phyloP scores from a whole-genome alignment of 2,797 vertebrate genomes.

The Tenualosa thibaudeaui region DNA sequence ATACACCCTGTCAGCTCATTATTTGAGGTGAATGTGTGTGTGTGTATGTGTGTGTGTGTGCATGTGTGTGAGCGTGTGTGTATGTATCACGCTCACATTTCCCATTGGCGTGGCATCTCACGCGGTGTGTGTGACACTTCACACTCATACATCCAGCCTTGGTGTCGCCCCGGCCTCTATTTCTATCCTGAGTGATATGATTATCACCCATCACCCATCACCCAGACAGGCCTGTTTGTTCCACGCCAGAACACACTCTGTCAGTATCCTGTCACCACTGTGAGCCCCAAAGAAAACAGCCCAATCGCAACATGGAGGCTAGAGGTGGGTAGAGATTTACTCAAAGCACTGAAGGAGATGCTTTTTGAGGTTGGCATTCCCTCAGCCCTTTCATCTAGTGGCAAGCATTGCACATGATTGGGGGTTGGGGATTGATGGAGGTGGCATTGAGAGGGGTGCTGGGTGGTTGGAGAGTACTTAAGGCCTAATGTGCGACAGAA shows the following conservation, averaged over 20 bases:
- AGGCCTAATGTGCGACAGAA: background rate
- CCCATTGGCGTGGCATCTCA: conserved; percentile 16
- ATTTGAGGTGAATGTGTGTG: background rate
- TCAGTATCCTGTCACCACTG: conserved; percentile 31
- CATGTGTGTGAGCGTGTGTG: background rate
- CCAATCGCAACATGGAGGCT: too few relatives aligned
- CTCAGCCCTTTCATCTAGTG: background rate
- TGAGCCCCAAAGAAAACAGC: conserved; percentile 10
- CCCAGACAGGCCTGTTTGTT: conserved; percentile 23
- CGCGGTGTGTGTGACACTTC: conserved; percentile 35
- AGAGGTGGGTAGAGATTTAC: too few relatives aligned
- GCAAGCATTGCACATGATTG: background rate
- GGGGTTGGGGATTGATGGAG: too few relatives aligned
- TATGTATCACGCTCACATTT: background rate
- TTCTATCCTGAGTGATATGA: conserved; percentile 48
- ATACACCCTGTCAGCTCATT: background rate
- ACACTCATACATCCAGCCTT: conserved; percentile 7
- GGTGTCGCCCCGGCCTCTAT: conserved; percentile 37
- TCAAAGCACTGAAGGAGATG: background rate
- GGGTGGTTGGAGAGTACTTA: background rate
- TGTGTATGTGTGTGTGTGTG: background rate
- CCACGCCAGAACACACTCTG: conserved; percentile 31
- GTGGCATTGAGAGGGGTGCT: too few relatives aligned
- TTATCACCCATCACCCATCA: conserved; percentile 27
- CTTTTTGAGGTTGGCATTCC: background rate